Percentiles rank a stretch among this genome's conserved stretches.
phyloP scores from a whole-genome alignment of 2,797 vertebrate genomes.

The Pelodytes ibericus region DNA sequence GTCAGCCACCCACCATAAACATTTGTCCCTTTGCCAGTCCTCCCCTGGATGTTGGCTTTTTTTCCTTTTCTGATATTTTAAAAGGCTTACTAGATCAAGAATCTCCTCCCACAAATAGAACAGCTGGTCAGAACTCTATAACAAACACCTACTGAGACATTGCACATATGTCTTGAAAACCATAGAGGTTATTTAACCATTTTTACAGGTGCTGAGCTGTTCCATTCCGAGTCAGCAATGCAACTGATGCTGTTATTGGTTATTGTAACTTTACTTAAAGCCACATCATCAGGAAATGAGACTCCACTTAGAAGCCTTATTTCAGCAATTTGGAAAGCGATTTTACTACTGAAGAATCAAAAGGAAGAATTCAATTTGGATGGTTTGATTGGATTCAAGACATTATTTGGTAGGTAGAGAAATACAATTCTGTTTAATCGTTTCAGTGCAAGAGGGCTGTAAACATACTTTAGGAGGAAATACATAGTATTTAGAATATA shows the following conservation, averaged over 20 bases:
- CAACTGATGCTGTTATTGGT: neutral
- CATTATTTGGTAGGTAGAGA: slow-evolving; percentile 12
- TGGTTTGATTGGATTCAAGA: neutral
- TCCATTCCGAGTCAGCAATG: neutral
- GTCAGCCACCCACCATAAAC: too few relatives aligned
- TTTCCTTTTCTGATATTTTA: too few relatives aligned
- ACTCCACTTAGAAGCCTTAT: neutral
- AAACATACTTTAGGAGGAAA: too few relatives aligned
- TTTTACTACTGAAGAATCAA: neutral
- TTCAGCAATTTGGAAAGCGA: neutral
- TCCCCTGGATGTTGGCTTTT: too few relatives aligned
- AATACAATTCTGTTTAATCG: too few relatives aligned
- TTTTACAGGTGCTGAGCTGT: neutral
- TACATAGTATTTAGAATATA: too few relatives aligned
- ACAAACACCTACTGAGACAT: neutral
- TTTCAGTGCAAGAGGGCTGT: too few relatives aligned
- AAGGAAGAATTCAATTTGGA: slow-evolving; percentile 16
- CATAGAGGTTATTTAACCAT: neutral
- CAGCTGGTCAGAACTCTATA: neutral
- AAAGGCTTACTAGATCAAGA: too few relatives aligned
- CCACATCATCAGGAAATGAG: neutral
- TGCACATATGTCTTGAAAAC: too few relatives aligned
- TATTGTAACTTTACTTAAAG: neutral
- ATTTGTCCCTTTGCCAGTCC: too few relatives aligned
- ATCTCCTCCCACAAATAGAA: slow-evolving; percentile 3